Percentiles rank a stretch among this genome's conserved stretches.
phyloP scores from a whole-genome alignment of 2,888 invertebrate genomes.

The Folsomia manolachei region DNA sequence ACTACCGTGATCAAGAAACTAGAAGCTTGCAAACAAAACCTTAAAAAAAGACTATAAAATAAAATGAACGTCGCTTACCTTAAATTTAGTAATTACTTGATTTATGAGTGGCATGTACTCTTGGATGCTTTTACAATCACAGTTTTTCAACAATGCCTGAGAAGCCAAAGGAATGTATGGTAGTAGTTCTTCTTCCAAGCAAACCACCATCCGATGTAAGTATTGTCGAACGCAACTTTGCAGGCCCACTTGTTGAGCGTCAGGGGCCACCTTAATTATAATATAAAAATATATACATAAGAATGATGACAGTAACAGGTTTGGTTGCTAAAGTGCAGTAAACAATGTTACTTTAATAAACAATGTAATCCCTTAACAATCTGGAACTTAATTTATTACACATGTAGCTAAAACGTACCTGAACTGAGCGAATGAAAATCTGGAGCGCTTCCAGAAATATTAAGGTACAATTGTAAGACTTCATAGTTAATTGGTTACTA shows the following conservation, averaged over 20 bases:
- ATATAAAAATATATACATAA: neutral
- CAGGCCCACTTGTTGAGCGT: slow-evolving; percentile 46
- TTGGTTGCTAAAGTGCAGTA: neutral
- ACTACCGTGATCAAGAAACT: neutral
- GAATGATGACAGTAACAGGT: neutral
- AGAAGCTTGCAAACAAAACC: slow-evolving; percentile 15
- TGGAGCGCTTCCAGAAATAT: slow-evolving; percentile 58
- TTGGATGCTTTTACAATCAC: slow-evolving; percentile 52
- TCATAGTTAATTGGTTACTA: slow-evolving; percentile 59
- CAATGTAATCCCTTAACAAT: too few species aligned
- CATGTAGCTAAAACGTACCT: too few species aligned
- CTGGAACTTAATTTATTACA: too few species aligned
- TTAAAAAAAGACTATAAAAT: neutral
- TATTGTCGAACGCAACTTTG: slow-evolving; percentile 59
- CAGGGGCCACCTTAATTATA: slow-evolving; percentile 18
- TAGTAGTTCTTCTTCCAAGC: slow-evolving; percentile 59
- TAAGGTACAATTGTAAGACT: slow-evolving; percentile 57
- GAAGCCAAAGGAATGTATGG: slow-evolving; percentile 58
- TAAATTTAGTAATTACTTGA: slow-evolving; percentile 61
- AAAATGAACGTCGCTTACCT: slow-evolving; percentile 52
- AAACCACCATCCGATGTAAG: slow-evolving; percentile 61
- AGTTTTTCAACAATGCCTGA: slow-evolving; percentile 56
- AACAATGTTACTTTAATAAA: neutral
- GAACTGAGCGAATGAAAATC: slow-evolving; percentile 58
- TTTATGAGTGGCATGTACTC: slow-evolving; percentile 62